Evolutionary conservation across 37 sponge, comb jelly and placozoan species (phyloP), one percentile per base, ranked within the genome.

Genomic region (Hexactinellida sp.): DNA sequence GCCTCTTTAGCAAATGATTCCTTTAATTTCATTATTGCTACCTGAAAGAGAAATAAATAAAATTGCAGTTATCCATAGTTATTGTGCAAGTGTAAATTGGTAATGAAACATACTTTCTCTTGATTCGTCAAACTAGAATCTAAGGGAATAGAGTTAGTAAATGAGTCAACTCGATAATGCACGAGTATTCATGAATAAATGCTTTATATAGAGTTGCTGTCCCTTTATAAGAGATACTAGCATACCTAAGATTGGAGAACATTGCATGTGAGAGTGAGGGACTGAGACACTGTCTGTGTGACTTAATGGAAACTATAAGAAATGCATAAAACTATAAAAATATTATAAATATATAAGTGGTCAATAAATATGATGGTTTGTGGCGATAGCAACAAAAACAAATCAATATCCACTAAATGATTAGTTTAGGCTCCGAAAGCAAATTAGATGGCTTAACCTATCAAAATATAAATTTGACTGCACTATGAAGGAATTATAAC

Each of bases 181-280:
- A 41, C 13, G 13, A 5, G 47, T 41, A 41, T 41, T 16, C 10
- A 16, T 41, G 47, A 41, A 41, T 41, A 41, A 16, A n/a, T n/a
- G n/a, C n/a, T n/a, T n/a, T n/a, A n/a, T n/a, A n/a, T n/a, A n/a
- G n/a, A n/a, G n/a, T n/a, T n/a, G n/a, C 16, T 47, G 52, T 47
- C 9, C 16, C 16, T 47, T 10, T 10, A 63, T 63, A 63, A 63
- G 5, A 41, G 47, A 13, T 41, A 13, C 13, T 5, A 41, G 13
- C 47, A 16, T 63, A 63, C 76, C 76, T 63, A n/a, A 63, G 3
- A 63, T 25, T 63, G 76, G 76, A 63, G 76, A 63, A n/a, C 76
- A 63, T 63, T 63, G 76, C 30, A 63, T 63, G 34, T 63, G 76
- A 32, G 76, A 63, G 76, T 63, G 76, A 63, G 76, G 30, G 13